Conservation (phyloP, 2,113 vertebrate species). For the Trochalopteron elliotii region DNA sequence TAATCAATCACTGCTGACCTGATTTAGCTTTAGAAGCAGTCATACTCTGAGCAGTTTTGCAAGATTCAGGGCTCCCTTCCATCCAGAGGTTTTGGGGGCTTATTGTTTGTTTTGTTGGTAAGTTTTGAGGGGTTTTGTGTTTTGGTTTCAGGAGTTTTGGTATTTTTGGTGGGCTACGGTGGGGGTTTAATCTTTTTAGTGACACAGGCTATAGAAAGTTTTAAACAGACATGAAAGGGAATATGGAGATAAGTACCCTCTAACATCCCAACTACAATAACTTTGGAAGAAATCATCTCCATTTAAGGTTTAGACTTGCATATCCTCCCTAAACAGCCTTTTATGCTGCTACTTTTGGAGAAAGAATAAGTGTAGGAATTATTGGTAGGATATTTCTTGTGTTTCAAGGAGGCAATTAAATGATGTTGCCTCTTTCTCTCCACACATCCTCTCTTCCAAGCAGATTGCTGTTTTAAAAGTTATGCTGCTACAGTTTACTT, state of each 20-base stretch:
- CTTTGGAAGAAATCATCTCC: neutral
- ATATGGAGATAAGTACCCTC: neutral
- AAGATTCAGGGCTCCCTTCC: neutral
- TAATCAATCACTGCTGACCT: neutral
- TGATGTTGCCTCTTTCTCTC: neutral
- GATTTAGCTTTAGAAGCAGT: neutral
- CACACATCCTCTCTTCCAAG: neutral
- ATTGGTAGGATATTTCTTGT: neutral
- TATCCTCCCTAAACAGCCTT: neutral
- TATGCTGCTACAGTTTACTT: neutral
- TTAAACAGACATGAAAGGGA: neutral
- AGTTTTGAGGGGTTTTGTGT: neutral
- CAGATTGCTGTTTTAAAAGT: neutral
- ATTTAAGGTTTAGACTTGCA: neutral
- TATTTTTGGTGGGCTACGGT: rapidly evolving
- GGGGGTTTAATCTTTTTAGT: neutral
- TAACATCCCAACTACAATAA: neutral
- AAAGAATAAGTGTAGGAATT: neutral
- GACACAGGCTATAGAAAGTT: neutral
- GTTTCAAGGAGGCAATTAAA: neutral
- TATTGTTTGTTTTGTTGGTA: neutral
- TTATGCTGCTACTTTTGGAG: neutral
- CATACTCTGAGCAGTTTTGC: neutral
- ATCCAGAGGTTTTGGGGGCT: neutral
- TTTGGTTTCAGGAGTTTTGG: neutral